Conservation (phyloP, 2,113 vertebrate species). For the Rhadina sibilatrix region DNA sequence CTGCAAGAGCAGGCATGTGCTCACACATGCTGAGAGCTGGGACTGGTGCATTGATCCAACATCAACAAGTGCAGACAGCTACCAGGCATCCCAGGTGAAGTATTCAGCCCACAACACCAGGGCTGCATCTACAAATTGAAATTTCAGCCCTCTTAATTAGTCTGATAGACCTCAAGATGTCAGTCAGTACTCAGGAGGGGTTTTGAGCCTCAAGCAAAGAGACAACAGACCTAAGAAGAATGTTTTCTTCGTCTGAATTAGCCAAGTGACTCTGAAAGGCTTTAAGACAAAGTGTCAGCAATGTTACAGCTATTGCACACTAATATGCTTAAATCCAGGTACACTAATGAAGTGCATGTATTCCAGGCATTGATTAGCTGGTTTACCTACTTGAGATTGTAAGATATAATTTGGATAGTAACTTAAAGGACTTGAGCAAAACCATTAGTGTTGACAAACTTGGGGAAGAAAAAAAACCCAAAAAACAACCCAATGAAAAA, state of each 20-base stretch:
- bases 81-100: background rate
- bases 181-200: background rate
- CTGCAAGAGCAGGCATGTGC: accelerated
- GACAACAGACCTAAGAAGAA: background rate
- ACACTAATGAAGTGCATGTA: background rate
- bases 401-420: background rate
- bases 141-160: background rate
- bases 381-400: background rate
- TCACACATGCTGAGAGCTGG: accelerated
- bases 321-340: background rate
- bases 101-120: background rate
- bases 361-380: background rate
- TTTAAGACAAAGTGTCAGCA: background rate
- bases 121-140: background rate
- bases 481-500: no score
- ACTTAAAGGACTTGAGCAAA: background rate
- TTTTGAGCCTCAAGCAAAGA: background rate
- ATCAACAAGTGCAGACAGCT: background rate
- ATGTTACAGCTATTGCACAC: background rate
- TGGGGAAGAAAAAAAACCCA: no score
- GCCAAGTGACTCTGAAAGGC: background rate
- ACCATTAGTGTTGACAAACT: background rate
- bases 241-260: background rate
- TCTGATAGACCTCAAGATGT: background rate
- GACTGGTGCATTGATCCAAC: background rate